A percentile compares a stretch with the other conserved stretches of the same genome.
Conservation (phyloP, 2,113 vertebrate genomes). For the Felis catus region DNA sequence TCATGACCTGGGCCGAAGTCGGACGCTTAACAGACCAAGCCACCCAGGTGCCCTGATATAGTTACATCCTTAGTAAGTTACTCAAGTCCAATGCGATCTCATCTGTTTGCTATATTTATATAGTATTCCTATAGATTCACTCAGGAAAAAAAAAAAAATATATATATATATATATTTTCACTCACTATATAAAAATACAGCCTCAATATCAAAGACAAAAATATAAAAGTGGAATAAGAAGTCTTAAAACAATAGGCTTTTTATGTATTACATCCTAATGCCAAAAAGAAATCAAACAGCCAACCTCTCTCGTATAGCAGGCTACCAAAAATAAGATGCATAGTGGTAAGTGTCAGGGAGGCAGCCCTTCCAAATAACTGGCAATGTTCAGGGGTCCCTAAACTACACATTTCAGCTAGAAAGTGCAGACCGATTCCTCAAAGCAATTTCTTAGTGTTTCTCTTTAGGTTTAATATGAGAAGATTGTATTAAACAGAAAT, state of each 20-base stretch:
- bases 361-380: background rate
- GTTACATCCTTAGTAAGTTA: background rate
- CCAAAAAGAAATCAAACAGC: background rate
- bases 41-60: background rate
- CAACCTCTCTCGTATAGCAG: background rate
- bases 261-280: background rate
- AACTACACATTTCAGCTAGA: background rate
- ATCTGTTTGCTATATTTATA: background rate
- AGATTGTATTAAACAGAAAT: background rate
- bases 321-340: background rate
- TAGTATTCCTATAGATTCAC: background rate
- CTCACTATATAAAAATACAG: background rate
- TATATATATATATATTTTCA: too few species aligned
- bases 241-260: background rate
- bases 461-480: background rate
- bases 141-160: background rate
- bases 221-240: background rate
- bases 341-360: background rate
- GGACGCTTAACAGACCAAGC: too few species aligned
- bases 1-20: too few species aligned
- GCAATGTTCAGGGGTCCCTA: background rate
- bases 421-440: background rate
- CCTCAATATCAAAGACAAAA: constrained; percentile 16
- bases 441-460: background rate
- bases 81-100: background rate